Percentiles rank a stretch among this genome's conserved stretches.
Conservation (phyloP, 1,140 invertebrate species). For the Polyergus mexicanus region DNA sequence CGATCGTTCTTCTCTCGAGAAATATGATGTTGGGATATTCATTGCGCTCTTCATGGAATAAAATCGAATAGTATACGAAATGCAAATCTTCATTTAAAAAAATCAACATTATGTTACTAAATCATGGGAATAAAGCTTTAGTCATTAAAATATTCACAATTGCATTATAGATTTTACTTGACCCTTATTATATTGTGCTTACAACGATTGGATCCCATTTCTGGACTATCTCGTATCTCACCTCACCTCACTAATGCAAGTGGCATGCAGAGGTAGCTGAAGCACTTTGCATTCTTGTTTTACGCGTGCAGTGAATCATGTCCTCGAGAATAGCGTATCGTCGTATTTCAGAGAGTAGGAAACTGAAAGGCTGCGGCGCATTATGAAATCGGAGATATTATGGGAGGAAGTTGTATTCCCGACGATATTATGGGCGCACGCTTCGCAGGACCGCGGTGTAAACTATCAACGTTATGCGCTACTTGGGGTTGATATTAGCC, state of each 20-base stretch:
- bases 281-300: slow-evolving; percentile 8
- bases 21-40: slow-evolving; percentile 9
- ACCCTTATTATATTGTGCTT: background rate
- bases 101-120: background rate
- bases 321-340: slow-evolving; percentile 35
- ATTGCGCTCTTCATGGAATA: slow-evolving; percentile 20
- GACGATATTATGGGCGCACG: slow-evolving; percentile 58
- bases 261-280: slow-evolving; percentile 17
- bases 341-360: slow-evolving; percentile 56
- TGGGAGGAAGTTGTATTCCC: slow-evolving; percentile 68
- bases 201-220: background rate
- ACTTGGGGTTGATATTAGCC: slow-evolving; percentile 70
- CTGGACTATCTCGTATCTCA: background rate
- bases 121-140: background rate
- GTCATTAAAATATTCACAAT: background rate
- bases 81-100: background rate
- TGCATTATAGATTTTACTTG: too few relatives aligned
- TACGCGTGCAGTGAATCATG: slow-evolving; percentile 54
- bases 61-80: slow-evolving; percentile 9
- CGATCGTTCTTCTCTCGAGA: slow-evolving; percentile 39
- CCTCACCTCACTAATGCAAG: background rate
- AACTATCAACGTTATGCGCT: slow-evolving; percentile 72
- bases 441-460: slow-evolving; percentile 56
- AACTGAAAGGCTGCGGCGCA: slow-evolving; percentile 63
- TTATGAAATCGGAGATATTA: slow-evolving; percentile 74